Evolutionary conservation across 2,113 vertebrate genomes (phyloP), one percentile per base, ranked within the genome.

Genomic region (Petrocephalus microphthalmus): DNA sequence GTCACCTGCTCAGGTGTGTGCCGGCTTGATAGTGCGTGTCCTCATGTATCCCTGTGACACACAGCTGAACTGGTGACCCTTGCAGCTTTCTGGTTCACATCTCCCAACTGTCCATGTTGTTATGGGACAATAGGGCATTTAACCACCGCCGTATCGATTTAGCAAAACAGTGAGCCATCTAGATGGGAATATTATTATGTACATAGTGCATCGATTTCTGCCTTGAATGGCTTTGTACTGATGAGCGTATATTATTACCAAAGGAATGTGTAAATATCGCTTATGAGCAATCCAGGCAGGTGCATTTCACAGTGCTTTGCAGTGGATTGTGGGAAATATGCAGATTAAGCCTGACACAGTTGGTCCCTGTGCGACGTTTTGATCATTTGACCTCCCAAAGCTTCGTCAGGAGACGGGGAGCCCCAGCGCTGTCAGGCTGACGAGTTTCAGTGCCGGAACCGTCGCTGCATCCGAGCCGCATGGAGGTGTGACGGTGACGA

Each of bases 401-500:
- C 96, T 85, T 94, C 94, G 51, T 91, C 92, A 2, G 94, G 91
- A 88, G 95, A 95, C 49, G 88, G 42, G 37, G 81, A 93, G 20
- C 90, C 94, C 2, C 95, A 93, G 67, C 25, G 93, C 15, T 97
- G 97, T 88, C 94, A 95, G 89, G 90, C 91, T 3, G 95, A 94
- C 67, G 96, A 97, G 92, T 97, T 97, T 67, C 96, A 94, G 87
- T 97, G 97, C 90, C 93, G 89, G 89, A 97, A 97, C 29, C 94
- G 92, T 78, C 95, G 94, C 86, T 97, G 97, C 37, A 95, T 97
- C 90, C 96, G 96, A 90, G 94, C 94, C 3, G 93, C 92, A 19
- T 97, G 97, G 97, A 95, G 94, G 89, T 97, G 97, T 49, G 97
- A 97, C 0, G 97, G 96, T 0, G 97, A 97, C 7, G 94, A 97